Conservation (phyloP, 2,797 vertebrate genomes). For the Carcharodon carcharias region DNA sequence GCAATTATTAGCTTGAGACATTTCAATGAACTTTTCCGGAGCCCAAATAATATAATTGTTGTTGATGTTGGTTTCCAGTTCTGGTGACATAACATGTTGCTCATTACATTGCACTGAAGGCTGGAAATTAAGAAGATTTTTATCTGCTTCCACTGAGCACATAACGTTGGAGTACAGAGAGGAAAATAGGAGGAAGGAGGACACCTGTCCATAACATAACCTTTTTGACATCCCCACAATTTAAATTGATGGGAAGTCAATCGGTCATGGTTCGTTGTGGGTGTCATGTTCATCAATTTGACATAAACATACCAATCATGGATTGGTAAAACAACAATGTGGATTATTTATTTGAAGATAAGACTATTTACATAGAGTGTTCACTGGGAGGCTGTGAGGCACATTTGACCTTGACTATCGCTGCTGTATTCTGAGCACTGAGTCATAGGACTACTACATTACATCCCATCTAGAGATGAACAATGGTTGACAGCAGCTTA, state of each 20-base stretch:
- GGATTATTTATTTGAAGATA: too few species aligned
- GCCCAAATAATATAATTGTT: background rate
- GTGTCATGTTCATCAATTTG: too few species aligned
- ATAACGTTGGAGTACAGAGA: background rate
- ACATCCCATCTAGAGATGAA: too few species aligned
- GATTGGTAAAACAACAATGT: too few species aligned
- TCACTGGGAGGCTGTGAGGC: too few species aligned
- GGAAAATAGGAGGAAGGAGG: background rate
- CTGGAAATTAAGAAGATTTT: background rate
- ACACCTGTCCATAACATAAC: background rate
- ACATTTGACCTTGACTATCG: too few species aligned
- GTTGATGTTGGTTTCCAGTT: background rate
- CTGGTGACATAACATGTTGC: background rate
- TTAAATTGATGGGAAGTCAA: background rate
- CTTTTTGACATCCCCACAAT: background rate
- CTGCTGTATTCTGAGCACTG: too few species aligned
- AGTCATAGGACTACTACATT: too few species aligned
- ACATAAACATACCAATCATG: too few species aligned
- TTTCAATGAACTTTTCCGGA: background rate
- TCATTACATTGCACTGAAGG: background rate
- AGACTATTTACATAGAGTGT: too few species aligned
- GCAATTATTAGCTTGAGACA: background rate
- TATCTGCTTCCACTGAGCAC: background rate
- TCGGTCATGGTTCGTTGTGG: background rate
- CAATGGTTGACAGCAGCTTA: too few species aligned